These are phyloP conservation scores for Origma solitaria DNA, from an alignment of 2,113 vertebrate species.

Conservation along the genomic window DNA sequence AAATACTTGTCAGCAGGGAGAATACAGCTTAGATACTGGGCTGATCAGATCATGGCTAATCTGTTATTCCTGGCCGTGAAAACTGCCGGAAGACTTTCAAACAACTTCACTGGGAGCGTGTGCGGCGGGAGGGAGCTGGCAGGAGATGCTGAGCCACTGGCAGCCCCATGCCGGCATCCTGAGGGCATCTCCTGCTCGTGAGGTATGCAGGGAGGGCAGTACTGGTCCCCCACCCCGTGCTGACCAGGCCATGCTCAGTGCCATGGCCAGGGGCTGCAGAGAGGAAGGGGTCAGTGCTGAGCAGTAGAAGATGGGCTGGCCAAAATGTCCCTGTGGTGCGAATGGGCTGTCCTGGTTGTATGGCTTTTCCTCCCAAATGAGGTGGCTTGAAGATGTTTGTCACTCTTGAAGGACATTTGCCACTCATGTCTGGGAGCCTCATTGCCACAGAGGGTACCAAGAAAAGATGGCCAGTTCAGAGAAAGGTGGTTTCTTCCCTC, in stretches of 20 bases:
- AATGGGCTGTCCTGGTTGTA: neutral
- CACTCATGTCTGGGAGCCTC: neutral
- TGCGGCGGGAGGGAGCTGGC: constrained; percentile 11
- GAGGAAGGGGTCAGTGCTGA: neutral
- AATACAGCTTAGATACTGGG: constrained; percentile 78
- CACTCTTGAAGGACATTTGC: neutral
- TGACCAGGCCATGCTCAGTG: neutral
- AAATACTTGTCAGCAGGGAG: constrained; percentile 79
- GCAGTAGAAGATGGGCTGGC: neutral
- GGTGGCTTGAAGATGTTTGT: neutral
- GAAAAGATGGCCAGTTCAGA: rapidly evolving
- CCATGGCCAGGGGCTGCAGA: rapidly evolving
- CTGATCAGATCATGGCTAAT: constrained; percentile 89
- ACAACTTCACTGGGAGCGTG: constrained; percentile 77
- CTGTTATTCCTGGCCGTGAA: constrained; percentile 84
- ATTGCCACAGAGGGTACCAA: neutral
- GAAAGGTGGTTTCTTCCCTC: neutral
- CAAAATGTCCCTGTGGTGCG: neutral
- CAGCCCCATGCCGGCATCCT: neutral
- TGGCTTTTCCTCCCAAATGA: neutral
- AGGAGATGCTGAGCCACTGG: neutral
- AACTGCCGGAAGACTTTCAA: constrained; percentile 84
- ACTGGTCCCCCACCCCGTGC: rapidly evolving
- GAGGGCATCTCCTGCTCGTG: neutral
- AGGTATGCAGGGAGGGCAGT: neutral